A percentile compares a stretch with the other conserved stretches of the same genome.
Conservation (phyloP, 2,888 invertebrate species). For the Branchipolynoe longqiensis region DNA sequence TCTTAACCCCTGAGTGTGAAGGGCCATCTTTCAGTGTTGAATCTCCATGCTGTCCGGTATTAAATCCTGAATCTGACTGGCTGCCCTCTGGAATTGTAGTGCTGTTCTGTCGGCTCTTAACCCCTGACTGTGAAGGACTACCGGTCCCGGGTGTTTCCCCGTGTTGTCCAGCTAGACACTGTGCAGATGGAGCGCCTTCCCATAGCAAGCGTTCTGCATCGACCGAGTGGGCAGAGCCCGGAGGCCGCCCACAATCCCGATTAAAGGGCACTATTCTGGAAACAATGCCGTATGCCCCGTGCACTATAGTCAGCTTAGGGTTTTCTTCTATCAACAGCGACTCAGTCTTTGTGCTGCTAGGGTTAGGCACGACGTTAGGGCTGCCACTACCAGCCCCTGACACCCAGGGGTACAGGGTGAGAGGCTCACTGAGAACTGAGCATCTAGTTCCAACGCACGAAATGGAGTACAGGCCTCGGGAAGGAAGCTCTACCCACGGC, state of each 20-base stretch:
- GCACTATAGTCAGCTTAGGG: background rate
- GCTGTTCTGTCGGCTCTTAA: too few relatives aligned
- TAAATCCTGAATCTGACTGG: too few relatives aligned
- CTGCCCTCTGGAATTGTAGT: too few relatives aligned
- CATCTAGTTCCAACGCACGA: conserved; percentile 65
- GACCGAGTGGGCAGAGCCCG: too few relatives aligned
- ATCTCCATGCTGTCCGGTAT: too few relatives aligned
- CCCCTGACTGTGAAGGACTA: too few relatives aligned
- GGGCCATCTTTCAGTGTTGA: too few relatives aligned
- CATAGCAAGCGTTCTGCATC: too few relatives aligned
- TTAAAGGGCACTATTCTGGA: conserved; percentile 9
- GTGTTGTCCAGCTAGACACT: too few relatives aligned
- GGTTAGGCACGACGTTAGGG: background rate
- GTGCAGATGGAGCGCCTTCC: too few relatives aligned
- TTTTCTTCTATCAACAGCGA: background rate
- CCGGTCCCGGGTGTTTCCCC: too few relatives aligned
- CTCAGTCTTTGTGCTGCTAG: background rate
- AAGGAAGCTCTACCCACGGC: conserved; percentile 78
- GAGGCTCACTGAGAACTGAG: background rate
- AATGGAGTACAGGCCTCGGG: conserved; percentile 81
- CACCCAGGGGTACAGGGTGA: conserved; percentile 29
- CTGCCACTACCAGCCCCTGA: background rate
- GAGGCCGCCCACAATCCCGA: background rate
- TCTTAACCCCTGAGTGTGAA: too few relatives aligned
- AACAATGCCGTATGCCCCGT: background rate